Conservation (phyloP, 1,140 invertebrate genomes). For the Drosophila rhopaloa region DNA sequence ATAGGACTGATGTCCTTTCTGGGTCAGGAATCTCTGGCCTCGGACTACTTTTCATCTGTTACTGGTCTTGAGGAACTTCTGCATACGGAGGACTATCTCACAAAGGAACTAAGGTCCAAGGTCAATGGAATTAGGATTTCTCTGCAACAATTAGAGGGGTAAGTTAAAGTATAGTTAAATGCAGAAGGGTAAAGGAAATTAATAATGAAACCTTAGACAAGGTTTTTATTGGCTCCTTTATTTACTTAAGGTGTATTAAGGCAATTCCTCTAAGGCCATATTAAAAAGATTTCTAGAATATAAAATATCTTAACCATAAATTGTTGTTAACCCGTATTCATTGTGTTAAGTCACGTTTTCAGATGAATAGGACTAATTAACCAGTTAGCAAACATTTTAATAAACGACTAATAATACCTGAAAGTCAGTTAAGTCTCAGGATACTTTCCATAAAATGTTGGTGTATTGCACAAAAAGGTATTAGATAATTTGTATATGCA, state of each 20-base stretch:
- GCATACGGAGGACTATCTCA: constrained; percentile 93
- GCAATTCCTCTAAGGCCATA: neutral
- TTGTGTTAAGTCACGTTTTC: neutral
- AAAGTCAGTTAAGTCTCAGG: neutral
- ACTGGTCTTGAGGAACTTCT: constrained; percentile 94
- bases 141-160: constrained; percentile 90
- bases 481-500: no score
- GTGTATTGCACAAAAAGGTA: no score
- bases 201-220: neutral
- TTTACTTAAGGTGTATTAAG: no score
- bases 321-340: constrained; percentile 12
- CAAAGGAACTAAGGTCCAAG: constrained; percentile 91
- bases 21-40: constrained; percentile 21
- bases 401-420: neutral
- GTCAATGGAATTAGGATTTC: constrained; percentile 91
- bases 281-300: neutral
- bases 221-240: no score
- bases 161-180: constrained; percentile 30
- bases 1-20: constrained; percentile 43
- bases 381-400: neutral
- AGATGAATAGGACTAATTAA: constrained; percentile 1
- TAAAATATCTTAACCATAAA: constrained; percentile 11
- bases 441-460: neutral
- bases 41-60: constrained; percentile 93
- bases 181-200: neutral